Conservation (phyloP, 2,113 vertebrate genomes). For the Barbus barbus region DNA sequence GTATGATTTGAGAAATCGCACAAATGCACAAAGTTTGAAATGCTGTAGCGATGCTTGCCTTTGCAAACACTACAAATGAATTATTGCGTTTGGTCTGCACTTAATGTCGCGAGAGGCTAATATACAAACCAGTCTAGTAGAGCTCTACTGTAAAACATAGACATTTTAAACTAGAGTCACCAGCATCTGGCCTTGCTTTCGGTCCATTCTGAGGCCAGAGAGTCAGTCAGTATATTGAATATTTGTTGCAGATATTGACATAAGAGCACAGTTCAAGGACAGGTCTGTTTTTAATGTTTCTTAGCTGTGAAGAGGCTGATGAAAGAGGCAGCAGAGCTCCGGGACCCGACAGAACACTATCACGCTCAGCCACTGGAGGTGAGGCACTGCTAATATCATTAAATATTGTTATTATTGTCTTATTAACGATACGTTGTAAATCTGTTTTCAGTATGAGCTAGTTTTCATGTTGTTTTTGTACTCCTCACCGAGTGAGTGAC, state of each 20-base stretch:
- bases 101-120: not conserved
- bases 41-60: not conserved
- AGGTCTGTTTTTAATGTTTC: slow-evolving; percentile 54
- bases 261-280: not conserved
- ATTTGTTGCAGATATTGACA: slow-evolving; percentile 6
- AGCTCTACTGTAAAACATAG: not conserved
- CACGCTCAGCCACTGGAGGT: slow-evolving; percentile 98
- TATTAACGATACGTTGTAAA: not conserved
- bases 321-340: slow-evolving; percentile 96
- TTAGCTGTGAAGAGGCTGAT: slow-evolving; percentile 97
- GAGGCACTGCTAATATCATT: slow-evolving; percentile 46
- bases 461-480: not conserved
- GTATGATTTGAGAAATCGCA: not conserved
- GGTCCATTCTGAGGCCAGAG: not conserved
- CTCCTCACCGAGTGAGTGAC: not conserved
- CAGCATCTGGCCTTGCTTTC: not conserved
- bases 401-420: not conserved
- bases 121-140: not conserved
- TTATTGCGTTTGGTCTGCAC: not conserved
- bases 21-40: not conserved
- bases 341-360: slow-evolving; percentile 97
- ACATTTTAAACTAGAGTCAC: too few relatives aligned
- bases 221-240: not conserved
- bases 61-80: not conserved
- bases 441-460: not conserved